Percentiles rank a stretch among this genome's conserved stretches.
Conservation (phyloP, 2,797 vertebrate genomes). For the Sebastes minor region DNA sequence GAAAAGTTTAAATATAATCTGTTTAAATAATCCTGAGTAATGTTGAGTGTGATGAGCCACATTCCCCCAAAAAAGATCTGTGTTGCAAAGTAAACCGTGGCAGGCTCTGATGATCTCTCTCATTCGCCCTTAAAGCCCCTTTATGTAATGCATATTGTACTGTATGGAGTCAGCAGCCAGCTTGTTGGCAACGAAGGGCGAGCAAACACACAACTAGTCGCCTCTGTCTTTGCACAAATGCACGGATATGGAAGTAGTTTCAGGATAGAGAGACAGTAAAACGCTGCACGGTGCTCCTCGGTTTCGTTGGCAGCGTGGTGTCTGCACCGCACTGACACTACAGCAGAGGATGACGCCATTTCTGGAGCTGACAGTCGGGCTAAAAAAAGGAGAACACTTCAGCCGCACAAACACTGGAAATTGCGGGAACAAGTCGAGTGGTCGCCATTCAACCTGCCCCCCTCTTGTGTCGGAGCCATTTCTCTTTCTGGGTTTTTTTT, state of each 20-base stretch:
- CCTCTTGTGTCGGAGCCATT: conserved; percentile 6
- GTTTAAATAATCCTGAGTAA: not conserved
- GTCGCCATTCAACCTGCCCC: conserved; percentile 53
- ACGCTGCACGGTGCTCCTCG: conserved; percentile 9
- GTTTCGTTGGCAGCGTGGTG: conserved; percentile 51
- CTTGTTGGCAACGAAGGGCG: conserved; percentile 36
- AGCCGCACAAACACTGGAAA: conserved; percentile 33
- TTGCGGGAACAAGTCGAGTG: not conserved
- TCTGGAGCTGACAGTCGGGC: conserved; percentile 76
- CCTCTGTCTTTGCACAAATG: conserved; percentile 13
- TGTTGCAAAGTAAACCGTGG: conserved; percentile 63
- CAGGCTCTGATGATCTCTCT: conserved; percentile 31
- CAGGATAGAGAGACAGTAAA: not conserved
- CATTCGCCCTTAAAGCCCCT: conserved; percentile 61
- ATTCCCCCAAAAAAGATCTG: conserved; percentile 26
- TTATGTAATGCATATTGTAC: conserved; percentile 73
- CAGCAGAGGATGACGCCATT: conserved; percentile 86
- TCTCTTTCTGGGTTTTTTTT: not conserved
- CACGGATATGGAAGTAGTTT: conserved; percentile 10
- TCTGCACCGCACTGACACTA: conserved; percentile 67
- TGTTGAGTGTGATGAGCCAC: conserved; percentile 1
- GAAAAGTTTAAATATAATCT: not conserved
- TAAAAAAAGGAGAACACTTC: conserved; percentile 56
- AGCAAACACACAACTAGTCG: conserved; percentile 39
- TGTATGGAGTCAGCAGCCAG: conserved; percentile 44